phyloP scores from a whole-genome alignment of 2,888 invertebrate genomes.

The Drosophila emarginata region DNA sequence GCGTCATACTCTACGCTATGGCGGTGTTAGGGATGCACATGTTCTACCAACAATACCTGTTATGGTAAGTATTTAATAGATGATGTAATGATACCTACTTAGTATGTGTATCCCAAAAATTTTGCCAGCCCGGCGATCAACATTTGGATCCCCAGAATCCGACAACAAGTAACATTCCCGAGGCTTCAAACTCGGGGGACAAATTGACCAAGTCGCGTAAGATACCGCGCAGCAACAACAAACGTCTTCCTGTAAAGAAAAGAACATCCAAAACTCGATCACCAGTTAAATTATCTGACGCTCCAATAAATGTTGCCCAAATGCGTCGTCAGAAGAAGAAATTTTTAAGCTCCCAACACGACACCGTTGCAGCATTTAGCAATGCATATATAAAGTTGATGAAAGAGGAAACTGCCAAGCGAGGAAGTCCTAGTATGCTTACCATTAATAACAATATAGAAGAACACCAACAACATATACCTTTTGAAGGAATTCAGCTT shows the following conservation, averaged over 20 bases:
- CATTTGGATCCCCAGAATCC: slow-evolving; percentile 6
- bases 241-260: not conserved
- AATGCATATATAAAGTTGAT: too few relatives aligned
- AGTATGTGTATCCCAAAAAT: not conserved
- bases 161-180: not conserved
- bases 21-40: not conserved
- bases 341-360: too few relatives aligned
- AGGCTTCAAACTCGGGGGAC: slow-evolving; percentile 14
- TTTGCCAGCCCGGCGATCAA: not conserved
- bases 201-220: slow-evolving; percentile 9
- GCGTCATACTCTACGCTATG: not conserved
- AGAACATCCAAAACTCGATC: not conserved
- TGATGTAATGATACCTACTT: not conserved
- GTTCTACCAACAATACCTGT: not conserved
- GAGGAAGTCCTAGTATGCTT: not conserved
- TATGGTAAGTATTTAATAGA: not conserved
- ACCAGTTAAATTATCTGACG: not conserved
- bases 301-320: too few relatives aligned
- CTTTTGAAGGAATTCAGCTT: not conserved
- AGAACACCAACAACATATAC: not conserved
- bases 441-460: not conserved
- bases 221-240: slow-evolving; percentile 1
- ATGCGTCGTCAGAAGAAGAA: too few relatives aligned
- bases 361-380: too few relatives aligned
- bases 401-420: too few relatives aligned